These are phyloP conservation scores for Plodia interpunctella DNA, from an alignment of 1,140 invertebrate species.

Conservation along the genomic window DNA sequence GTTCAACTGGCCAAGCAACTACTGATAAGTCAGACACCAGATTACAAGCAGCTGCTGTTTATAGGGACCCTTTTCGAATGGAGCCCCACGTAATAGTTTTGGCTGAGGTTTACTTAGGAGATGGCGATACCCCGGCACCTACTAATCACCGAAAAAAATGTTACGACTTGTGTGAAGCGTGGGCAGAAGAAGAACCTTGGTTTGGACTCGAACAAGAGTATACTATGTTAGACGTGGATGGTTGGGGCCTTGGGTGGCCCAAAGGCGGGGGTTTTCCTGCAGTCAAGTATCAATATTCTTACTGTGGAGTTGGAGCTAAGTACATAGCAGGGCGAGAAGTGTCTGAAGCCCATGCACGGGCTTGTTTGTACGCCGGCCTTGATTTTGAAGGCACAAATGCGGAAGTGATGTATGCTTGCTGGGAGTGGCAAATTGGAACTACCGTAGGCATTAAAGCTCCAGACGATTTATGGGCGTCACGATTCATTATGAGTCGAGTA, in stretches of 20 bases:
- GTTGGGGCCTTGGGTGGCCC: conserved; percentile 91
- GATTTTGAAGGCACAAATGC: conserved; percentile 95
- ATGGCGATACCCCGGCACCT: conserved; percentile 37
- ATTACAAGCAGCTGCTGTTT: conserved; percentile 91
- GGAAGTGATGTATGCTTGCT: conserved; percentile 96
- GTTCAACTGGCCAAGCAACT: conserved; percentile 87
- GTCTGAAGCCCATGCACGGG: conserved; percentile 80
- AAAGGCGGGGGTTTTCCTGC: conserved; percentile 87
- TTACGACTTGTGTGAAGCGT: conserved; percentile 84
- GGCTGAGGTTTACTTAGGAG: conserved; percentile 79
- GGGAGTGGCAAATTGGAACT: conserved; percentile 87
- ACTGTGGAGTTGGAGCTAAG: conserved; percentile 96
- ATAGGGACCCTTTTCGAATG: conserved; percentile 93
- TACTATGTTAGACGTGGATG: conserved; percentile 88
- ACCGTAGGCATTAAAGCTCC: conserved; percentile 89
- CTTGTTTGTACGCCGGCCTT: conserved; percentile 93
- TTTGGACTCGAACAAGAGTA: conserved; percentile 95
- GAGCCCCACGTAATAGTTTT: conserved; percentile 94
- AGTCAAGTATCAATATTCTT: conserved; percentile 77
- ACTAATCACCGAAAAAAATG: conserved; percentile 89
- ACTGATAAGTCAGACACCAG: conserved; percentile 92
- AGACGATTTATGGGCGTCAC: conserved; percentile 94
- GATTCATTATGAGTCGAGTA: conserved; percentile 90
- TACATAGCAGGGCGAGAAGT: conserved; percentile 94
- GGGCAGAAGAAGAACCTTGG: conserved; percentile 91